Conservation (phyloP, 2,888 invertebrate species). For the Andrena fulva region DNA sequence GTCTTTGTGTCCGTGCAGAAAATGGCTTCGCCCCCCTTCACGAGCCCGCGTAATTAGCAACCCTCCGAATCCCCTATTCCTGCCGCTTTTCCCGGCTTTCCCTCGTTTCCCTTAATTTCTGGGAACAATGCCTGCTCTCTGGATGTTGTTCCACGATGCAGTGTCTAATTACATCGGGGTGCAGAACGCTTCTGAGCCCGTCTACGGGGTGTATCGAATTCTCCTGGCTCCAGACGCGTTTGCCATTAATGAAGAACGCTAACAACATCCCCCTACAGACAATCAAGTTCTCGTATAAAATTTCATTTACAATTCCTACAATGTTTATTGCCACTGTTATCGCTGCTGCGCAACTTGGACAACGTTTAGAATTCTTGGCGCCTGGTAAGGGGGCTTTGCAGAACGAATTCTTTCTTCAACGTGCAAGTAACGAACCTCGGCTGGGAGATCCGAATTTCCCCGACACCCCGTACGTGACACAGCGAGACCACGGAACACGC, state of each 20-base stretch:
- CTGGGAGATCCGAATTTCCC: constrained; percentile 16
- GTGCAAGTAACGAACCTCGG: background rate
- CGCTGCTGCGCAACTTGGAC: too few species aligned
- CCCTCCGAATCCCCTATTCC: constrained; percentile 71
- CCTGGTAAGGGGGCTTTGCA: too few species aligned
- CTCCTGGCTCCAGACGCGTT: background rate
- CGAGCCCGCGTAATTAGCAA: constrained; percentile 80
- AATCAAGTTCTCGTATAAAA: background rate
- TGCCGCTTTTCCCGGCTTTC: constrained; percentile 77
- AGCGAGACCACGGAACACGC: constrained; percentile 60
- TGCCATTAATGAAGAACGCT: background rate
- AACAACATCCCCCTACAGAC: background rate
- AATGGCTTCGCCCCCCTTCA: constrained; percentile 77
- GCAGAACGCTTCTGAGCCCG: constrained; percentile 23
- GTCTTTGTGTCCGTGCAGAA: constrained; percentile 67
- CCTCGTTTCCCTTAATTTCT: constrained; percentile 82
- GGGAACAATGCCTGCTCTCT: constrained; percentile 78
- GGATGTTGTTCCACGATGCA: constrained; percentile 81
- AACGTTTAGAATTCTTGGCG: too few species aligned
- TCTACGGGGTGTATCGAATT: constrained; percentile 51
- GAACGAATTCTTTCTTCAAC: too few species aligned
- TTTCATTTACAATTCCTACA: background rate
- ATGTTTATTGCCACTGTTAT: too few species aligned
- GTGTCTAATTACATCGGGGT: constrained; percentile 82
- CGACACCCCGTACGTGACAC: constrained; percentile 52